Conservation (phyloP, 2,797 vertebrate species). For the Columba guinea region DNA sequence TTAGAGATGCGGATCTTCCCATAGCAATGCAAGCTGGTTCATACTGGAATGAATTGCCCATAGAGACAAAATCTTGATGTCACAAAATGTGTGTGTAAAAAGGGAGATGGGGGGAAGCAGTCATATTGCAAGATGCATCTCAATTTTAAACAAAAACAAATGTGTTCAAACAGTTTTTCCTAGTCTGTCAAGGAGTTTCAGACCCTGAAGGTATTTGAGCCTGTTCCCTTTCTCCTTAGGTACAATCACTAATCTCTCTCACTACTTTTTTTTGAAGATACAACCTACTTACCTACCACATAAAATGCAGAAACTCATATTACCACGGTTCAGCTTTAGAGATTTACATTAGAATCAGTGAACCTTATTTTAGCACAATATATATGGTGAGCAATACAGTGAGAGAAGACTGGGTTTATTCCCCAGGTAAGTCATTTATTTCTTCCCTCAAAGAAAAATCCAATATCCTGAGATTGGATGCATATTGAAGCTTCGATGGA, state of each 20-base stretch:
- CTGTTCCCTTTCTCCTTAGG: constrained; percentile 58
- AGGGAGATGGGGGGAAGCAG: background rate
- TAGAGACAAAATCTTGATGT: background rate
- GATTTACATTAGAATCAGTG: constrained; percentile 78
- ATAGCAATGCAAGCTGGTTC: background rate
- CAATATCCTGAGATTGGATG: constrained; percentile 81
- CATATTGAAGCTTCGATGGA: constrained; percentile 72
- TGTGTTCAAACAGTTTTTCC: constrained; percentile 29
- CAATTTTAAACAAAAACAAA: constrained; percentile 50
- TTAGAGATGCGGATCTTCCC: background rate
- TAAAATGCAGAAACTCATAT: constrained; percentile 68
- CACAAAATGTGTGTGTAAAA: constrained; percentile 16
- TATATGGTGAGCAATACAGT: constrained; percentile 60
- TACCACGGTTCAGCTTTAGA: constrained; percentile 75
- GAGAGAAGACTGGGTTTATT: constrained; percentile 72
- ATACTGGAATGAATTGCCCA: background rate
- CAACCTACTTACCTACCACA: constrained; percentile 74
- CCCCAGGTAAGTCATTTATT: constrained; percentile 81
- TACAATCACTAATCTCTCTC: constrained; percentile 60
- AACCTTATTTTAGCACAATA: constrained; percentile 72
- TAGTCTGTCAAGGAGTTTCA: constrained; percentile 52
- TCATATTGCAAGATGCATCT: constrained; percentile 1
- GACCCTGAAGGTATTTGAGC: constrained; percentile 44
- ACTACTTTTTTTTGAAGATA: constrained; percentile 50
- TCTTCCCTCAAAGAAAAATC: constrained; percentile 81